Evolutionary conservation across 2,888 invertebrate genomes (phyloP), one percentile per base, ranked within the genome.

Genomic region (Tinea semifulvella): DNA sequence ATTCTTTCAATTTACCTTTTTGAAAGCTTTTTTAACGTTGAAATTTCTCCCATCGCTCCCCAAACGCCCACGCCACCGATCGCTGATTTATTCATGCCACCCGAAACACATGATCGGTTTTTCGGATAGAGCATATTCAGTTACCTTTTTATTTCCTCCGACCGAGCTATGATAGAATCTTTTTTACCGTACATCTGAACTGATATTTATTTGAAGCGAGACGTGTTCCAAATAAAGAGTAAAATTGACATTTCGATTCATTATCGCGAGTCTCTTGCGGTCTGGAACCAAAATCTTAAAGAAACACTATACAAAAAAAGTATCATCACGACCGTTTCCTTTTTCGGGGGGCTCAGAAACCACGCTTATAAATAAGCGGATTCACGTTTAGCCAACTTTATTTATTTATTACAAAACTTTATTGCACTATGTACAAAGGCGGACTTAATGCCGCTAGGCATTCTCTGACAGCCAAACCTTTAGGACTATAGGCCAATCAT

Each of bases 41-140:
- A 65, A 61, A 63, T 35, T 22, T 55, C 55, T 66, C 67, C 66
- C 69, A 35, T 22, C 44, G 47, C 47, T 31, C 44, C 45, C 45
- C 59, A 58, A 68, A 68, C 68, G 69, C 72, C 68, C 68, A 66
- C 66, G 62, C 66, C 65, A 58, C 58, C 65, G 59, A 67, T 68
- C 70, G 71, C 75, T 77, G 70, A 77, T 79, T 77, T 76, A 77
- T 77, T 77, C 73, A 75, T 70, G 75, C 69, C 72, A 69, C 73
- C 76, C 73, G 64, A 68, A 69, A 68, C 71, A 71, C 70, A 74
- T 72, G 75, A 75, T 70, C 70, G 69, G 66, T 71, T 74, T 74
- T 71, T 71, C 63, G 63, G 63, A 60, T 63, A 46, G 47, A 42
- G 45, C 47, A 63, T 63, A 60, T 57, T 59, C 61, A 61, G 58